Conservation (phyloP, 2,113 vertebrate species). For the Pedionomus torquatus region DNA sequence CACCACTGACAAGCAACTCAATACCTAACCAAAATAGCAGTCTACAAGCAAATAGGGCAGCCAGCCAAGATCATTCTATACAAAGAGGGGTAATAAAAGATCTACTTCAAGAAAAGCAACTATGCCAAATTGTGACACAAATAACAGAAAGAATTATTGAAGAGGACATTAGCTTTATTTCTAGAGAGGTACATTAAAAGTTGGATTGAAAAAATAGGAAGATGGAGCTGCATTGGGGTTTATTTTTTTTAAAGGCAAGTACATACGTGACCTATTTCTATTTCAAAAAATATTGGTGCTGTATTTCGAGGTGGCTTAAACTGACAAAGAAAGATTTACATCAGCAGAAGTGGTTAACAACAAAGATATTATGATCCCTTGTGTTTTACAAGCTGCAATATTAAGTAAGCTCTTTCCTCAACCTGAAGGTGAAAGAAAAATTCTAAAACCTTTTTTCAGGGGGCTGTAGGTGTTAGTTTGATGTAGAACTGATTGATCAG, state of each 20-base stretch:
- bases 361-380: background rate
- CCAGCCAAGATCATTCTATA: background rate
- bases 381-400: background rate
- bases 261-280: background rate
- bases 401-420: constrained; percentile 18
- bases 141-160: background rate
- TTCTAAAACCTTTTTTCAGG: background rate
- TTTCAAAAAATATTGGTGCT: constrained; percentile 25
- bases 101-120: constrained; percentile 9
- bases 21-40: background rate
- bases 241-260: background rate
- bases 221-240: background rate
- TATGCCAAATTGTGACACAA: background rate
- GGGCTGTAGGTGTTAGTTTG: background rate
- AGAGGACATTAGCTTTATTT: constrained; percentile 1
- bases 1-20: background rate
- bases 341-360: background rate
- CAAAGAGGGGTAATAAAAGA: background rate
- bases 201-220: background rate
- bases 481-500: background rate
- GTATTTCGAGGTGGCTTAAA: background rate
- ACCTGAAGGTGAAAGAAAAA: background rate
- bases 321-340: background rate
- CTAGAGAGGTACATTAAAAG: background rate
- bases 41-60: background rate